Conservation (phyloP, 2,888 invertebrate genomes). For the Volucella zonaria region DNA sequence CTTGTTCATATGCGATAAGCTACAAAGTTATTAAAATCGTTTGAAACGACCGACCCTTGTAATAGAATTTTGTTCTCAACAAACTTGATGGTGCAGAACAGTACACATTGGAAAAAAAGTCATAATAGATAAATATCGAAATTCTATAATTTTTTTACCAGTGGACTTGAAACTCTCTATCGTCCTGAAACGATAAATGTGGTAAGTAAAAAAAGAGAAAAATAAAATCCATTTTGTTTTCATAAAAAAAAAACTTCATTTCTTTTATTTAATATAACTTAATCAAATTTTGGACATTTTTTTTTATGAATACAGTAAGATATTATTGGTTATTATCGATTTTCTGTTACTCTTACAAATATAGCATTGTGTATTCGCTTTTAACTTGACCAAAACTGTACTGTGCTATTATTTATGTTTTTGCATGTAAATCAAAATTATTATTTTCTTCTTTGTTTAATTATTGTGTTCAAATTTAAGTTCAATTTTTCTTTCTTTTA, state of each 20-base stretch:
- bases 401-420: conserved; percentile 36
- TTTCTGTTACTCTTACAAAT: conserved; percentile 55
- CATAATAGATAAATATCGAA: not conserved
- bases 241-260: conserved; percentile 71
- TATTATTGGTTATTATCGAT: conserved; percentile 69
- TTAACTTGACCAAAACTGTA: conserved; percentile 60
- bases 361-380: conserved; percentile 59
- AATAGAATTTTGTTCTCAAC: no score
- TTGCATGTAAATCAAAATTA: conserved; percentile 46
- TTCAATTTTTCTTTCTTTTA: conserved; percentile 55
- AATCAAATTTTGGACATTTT: conserved; percentile 73
- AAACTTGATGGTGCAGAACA: no score
- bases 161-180: no score
- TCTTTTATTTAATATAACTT: conserved; percentile 73
- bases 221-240: conserved; percentile 50
- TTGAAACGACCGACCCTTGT: no score
- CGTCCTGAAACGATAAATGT: not conserved
- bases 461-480: conserved; percentile 44
- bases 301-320: conserved; percentile 71
- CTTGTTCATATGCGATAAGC: no score
- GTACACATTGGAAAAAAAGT: no score
- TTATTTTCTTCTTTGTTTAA: conserved; percentile 31
- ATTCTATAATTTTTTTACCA: not conserved
- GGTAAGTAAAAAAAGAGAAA: not conserved
- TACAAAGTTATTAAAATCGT: no score